Base-by-base conservation (phyloP, 2,113 vertebrate genomes). In the Struthidea cinerea region DNA sequence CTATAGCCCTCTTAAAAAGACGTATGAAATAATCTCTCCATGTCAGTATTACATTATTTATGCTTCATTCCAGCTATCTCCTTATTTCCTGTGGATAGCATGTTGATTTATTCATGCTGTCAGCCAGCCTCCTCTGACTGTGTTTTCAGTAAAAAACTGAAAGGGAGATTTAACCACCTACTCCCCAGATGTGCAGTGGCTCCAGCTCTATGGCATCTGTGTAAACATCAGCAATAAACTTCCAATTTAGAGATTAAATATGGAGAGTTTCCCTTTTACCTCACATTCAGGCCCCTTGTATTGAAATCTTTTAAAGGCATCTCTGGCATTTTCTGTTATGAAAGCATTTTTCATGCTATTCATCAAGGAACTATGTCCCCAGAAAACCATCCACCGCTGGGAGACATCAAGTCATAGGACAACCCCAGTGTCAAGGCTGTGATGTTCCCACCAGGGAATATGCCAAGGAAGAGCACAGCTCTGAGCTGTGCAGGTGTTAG, bases 101-200 rank as follows among this genome's bases (percentile, higher is more conserved):
- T 14, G 4, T 63, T 97, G 96, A 98, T 95, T 95, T 96, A 96
- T 95, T 92, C 69, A 39, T 87, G 81, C 85, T 96, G 91, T 96
- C 93, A 95, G 88, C 67, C 94, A 94, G 79, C 47, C 39, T 67
- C 78, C 75, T 93, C 81, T 69, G 69, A 64, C 75, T 50, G 10
- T 44, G 63, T 91, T 97, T 97, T 91, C 94, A 94, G 90, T 63
- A 93, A 96, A 84, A 95, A 89, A 84, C 39, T 95, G 52, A 83
- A 90, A 82, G 70, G 80, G 81, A 96, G 73, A 46, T 92, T 93
- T 78, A 96, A 57, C 85, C 30, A 11, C 53, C 83, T 87, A 95
- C 82, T 90, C 49, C 83, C 93, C 94, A 93, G 77, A 82, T 96
- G 94, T 90, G 84, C 87, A 73, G 76, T 65, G 67, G 89, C 85